Conservation (phyloP, 2,113 vertebrate species). For the Phodopus roborovskii region DNA sequence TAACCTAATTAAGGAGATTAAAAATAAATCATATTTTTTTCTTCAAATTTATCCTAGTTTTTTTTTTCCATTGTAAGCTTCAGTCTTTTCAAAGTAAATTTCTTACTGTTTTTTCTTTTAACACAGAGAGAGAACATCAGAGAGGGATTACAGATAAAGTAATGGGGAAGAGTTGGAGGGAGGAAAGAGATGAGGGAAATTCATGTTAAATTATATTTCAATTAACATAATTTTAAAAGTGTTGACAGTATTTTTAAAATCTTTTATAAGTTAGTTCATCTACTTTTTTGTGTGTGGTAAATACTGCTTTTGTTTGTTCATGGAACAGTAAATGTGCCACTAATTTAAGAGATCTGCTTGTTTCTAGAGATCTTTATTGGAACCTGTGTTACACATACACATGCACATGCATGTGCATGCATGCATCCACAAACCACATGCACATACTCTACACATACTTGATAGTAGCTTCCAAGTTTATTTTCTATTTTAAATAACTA, state of each 20-base stretch:
- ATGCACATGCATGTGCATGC: not conserved
- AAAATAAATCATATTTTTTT: not conserved
- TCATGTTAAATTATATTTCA: not conserved
- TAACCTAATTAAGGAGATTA: not conserved
- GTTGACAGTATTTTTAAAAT: not conserved
- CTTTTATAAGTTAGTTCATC: not conserved
- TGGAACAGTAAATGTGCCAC: not conserved
- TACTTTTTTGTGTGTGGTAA: not conserved
- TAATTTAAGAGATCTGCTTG: constrained; percentile 25
- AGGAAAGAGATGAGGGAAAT: not conserved
- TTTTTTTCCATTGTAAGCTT: not conserved
- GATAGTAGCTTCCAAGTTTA: not conserved
- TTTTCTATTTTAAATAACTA: not conserved
- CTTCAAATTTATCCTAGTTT: not conserved
- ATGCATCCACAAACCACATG: not conserved
- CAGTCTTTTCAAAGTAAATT: not conserved
- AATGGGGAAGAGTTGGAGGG: not conserved
- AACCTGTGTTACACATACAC: not conserved
- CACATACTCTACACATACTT: not conserved
- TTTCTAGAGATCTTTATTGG: not conserved
- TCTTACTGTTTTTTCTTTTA: not conserved
- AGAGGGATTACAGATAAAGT: not conserved
- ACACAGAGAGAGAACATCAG: not conserved
- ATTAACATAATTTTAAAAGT: not conserved
- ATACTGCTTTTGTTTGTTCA: not conserved